Evolutionary conservation across 2,888 invertebrate genomes (phyloP).

Genomic region (Drosophila infuscata): DNA sequence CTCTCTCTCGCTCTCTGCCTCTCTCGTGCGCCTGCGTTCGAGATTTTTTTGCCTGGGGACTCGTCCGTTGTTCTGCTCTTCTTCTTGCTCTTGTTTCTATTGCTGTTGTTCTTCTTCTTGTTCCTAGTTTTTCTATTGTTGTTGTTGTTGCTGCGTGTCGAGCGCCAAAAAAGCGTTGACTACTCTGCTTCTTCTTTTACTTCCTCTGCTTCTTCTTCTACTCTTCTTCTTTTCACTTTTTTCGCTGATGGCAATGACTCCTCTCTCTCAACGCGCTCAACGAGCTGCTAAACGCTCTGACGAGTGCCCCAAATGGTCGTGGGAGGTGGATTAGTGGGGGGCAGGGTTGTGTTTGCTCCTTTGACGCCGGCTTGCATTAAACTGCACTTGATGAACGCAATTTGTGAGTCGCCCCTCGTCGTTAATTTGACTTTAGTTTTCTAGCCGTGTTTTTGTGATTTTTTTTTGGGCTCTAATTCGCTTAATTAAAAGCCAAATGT

Average conservation of each 20-base stretch:
- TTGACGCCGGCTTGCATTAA: constrained; percentile 47
- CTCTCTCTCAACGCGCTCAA: constrained; percentile 29
- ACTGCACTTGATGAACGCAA: constrained; percentile 54
- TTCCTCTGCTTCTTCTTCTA: background rate
- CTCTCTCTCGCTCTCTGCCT: background rate
- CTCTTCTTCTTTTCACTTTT: constrained; percentile 1
- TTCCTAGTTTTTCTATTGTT: background rate
- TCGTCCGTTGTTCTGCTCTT: background rate
- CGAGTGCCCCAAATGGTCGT: background rate
- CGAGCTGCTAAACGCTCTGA: constrained; percentile 3
- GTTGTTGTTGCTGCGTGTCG: constrained; percentile 6
- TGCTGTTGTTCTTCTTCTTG: background rate
- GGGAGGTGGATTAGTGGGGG: background rate
- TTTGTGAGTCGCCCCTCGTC: constrained; percentile 22
- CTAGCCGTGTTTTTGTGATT: background rate
- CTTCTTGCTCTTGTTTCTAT: background rate
- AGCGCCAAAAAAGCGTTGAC: constrained; percentile 25
- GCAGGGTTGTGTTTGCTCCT: background rate
- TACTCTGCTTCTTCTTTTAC: constrained; percentile 10
- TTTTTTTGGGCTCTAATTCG: constrained; percentile 23
- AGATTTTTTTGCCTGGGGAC: constrained; percentile 34
- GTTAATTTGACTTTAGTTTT: constrained; percentile 41
- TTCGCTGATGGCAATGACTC: constrained; percentile 50
- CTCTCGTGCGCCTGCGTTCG: constrained; percentile 35
- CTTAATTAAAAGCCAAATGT: constrained; percentile 53